A percentile compares a stretch with the other conserved stretches of the same genome.
These are phyloP conservation scores for Choristoneura fumiferana DNA, from an alignment of 1,140 invertebrate species.

Conservation along the genomic window DNA sequence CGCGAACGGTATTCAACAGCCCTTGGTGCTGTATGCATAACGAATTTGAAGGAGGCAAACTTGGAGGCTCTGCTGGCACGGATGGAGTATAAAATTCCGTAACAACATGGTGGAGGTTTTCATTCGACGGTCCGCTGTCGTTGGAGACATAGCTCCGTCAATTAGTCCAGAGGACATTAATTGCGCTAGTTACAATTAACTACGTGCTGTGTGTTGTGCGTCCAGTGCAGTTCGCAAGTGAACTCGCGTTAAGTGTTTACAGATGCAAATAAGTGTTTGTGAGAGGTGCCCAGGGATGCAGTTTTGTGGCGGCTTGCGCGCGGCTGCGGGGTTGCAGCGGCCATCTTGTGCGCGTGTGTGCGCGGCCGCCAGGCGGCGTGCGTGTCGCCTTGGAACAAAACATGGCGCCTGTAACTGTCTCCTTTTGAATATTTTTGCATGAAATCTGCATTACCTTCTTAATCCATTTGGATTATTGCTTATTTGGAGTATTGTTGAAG, in stretches of 20 bases:
- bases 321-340: conserved; percentile 35
- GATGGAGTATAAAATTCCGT: conserved; percentile 80
- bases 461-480: conserved; percentile 18
- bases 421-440: conserved; percentile 74
- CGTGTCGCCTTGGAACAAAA: conserved; percentile 60
- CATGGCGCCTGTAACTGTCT: conserved; percentile 51
- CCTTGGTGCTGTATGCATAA: conserved; percentile 80
- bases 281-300: conserved; percentile 33
- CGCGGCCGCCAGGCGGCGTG: conserved; percentile 63
- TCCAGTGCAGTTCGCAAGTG: background rate
- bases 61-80: conserved; percentile 76
- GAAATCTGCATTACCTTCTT: conserved; percentile 30
- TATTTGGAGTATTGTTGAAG: background rate
- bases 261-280: conserved; percentile 44
- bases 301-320: conserved; percentile 32
- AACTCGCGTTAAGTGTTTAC: conserved; percentile 20
- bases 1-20: conserved; percentile 79
- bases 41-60: conserved; percentile 79
- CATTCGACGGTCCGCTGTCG: conserved; percentile 73
- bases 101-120: conserved; percentile 76
- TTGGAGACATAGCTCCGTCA: conserved; percentile 71
- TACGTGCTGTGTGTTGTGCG: conserved; percentile 25
- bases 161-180: conserved; percentile 54
- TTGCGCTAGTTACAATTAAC: conserved; percentile 30
- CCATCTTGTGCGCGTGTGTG: conserved; percentile 63